phyloP scores from a whole-genome alignment of 2,797 vertebrate species.

The Dryobates pubescens region DNA sequence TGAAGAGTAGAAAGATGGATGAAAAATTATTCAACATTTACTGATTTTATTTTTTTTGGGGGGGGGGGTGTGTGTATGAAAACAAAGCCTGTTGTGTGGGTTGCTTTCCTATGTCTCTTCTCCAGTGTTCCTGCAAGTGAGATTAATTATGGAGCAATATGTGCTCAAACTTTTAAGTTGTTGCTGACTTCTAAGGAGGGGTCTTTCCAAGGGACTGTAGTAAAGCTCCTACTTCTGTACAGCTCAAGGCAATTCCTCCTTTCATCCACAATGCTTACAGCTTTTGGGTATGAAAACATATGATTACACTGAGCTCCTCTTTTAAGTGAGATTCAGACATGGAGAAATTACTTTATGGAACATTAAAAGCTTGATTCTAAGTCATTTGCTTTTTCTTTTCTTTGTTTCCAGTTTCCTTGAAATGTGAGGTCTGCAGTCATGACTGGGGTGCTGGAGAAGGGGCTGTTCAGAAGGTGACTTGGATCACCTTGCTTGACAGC shows the following conservation, averaged over 20 bases:
- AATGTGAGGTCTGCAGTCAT: fast-evolving
- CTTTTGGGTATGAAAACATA: fast-evolving
- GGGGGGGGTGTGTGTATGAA: neutral
- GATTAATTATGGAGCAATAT: neutral
- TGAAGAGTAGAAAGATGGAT: neutral
- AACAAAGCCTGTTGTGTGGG: neutral
- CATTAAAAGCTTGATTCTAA: neutral
- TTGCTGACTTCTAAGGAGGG: neutral
- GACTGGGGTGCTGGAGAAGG: neutral
- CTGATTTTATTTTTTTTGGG: too few relatives aligned
- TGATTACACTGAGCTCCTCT: neutral
- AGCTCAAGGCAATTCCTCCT: neutral
- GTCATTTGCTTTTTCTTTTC: neutral
- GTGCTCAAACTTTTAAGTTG: neutral
- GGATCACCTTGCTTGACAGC: neutral
- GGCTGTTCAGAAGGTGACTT: neutral
- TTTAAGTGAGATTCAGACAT: neutral
- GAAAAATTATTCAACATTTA: neutral
- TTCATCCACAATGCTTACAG: fast-evolving
- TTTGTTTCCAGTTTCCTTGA: neutral
- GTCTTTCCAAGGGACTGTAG: neutral
- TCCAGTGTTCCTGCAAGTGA: neutral
- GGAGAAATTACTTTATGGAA: neutral
- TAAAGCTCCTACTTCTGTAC: neutral
- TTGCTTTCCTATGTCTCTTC: neutral